These are phyloP conservation scores for Xiphophorus hellerii DNA, from an alignment of 2,113 vertebrate species.

Conservation along the genomic window DNA sequence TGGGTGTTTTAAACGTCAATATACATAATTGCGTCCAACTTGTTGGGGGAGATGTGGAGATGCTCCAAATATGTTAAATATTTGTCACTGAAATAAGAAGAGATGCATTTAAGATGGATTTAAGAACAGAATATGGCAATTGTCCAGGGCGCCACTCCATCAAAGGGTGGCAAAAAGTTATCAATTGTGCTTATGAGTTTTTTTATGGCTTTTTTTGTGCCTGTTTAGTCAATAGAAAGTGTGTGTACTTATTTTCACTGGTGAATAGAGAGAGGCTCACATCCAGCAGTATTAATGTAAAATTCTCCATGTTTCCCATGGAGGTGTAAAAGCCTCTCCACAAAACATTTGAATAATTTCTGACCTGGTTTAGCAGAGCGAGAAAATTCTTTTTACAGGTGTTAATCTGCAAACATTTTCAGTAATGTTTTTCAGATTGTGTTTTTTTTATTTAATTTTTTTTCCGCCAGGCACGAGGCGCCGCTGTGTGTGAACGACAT, in stretches of 20 bases:
- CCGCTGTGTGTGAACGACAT: constrained; percentile 78
- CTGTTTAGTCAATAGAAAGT: neutral
- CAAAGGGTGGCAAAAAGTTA: neutral
- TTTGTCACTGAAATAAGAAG: neutral
- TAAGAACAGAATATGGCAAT: neutral
- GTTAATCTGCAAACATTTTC: neutral
- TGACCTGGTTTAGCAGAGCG: neutral
- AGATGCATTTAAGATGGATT: neutral
- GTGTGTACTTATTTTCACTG: neutral
- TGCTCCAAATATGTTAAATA: neutral
- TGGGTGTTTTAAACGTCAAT: neutral
- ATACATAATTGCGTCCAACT: neutral
- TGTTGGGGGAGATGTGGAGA: neutral
- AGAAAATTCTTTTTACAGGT: neutral
- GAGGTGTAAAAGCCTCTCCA: neutral
- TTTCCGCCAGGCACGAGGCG: constrained; percentile 54
- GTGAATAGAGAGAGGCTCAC: neutral
- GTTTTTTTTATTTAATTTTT: neutral
- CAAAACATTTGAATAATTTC: neutral
- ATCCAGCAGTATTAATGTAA: neutral
- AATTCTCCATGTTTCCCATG: neutral
- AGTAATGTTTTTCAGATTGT: too few species aligned
- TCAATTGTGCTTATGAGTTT: neutral
- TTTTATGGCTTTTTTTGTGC: neutral
- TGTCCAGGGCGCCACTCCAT: neutral